A percentile compares a stretch with the other conserved stretches of the same genome.
Evolutionary conservation across 2,888 invertebrate genomes (phyloP).

Genomic region (Hyles lineata): DNA sequence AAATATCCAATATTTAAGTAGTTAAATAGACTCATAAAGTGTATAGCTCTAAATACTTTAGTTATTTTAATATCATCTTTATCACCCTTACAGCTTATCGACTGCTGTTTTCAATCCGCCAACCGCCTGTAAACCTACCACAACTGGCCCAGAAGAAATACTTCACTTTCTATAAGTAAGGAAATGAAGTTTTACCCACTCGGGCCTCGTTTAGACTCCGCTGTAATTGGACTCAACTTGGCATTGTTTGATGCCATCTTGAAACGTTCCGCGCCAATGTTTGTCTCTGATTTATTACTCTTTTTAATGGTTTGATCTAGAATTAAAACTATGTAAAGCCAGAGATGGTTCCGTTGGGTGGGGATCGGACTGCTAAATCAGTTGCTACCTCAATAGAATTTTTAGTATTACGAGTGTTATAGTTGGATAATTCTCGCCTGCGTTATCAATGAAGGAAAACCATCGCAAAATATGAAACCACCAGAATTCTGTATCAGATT

Average conservation of each 20-base stretch:
- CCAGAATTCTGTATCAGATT: no score
- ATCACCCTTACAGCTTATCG: not conserved
- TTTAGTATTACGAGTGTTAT: no score
- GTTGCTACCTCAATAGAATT: no score
- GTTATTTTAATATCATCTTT: not conserved
- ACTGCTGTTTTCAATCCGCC: constrained; percentile 31
- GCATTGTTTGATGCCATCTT: constrained; percentile 72
- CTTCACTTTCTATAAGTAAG: constrained; percentile 75
- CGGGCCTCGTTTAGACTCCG: constrained; percentile 69
- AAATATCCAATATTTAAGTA: no score
- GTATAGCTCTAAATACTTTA: no score
- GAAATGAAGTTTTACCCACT: constrained; percentile 77
- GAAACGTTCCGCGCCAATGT: constrained; percentile 52
- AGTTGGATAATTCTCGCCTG: not conserved
- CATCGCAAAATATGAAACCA: no score
- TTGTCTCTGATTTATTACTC: constrained; percentile 53
- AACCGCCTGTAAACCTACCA: constrained; percentile 44
- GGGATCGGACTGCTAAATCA: no score
- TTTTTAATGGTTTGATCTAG: constrained; percentile 45
- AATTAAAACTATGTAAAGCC: not conserved
- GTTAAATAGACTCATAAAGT: no score
- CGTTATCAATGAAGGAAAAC: no score
- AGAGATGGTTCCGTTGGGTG: no score
- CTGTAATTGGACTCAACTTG: constrained; percentile 75
- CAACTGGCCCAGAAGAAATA: constrained; percentile 61